phyloP scores from a whole-genome alignment of 1,140 invertebrate genomes.

The Helicoverpa zea region DNA sequence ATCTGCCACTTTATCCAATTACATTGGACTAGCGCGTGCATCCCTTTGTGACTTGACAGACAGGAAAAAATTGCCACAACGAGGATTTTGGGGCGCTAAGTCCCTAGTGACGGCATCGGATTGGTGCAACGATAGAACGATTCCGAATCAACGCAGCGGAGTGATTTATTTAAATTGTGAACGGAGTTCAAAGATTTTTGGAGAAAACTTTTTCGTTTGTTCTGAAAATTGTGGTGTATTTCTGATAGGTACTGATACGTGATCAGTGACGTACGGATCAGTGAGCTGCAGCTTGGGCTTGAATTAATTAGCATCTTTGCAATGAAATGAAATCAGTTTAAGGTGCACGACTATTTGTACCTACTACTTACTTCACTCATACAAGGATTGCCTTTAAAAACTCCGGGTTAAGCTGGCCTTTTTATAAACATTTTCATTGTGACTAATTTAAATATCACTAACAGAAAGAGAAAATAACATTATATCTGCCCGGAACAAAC shows the following conservation, averaged over 20 bases:
- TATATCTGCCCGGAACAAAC: neutral
- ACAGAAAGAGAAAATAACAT: too few species aligned
- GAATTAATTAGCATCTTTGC: too few species aligned
- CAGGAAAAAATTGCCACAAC: conserved; percentile 50
- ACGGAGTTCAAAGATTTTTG: conserved; percentile 21
- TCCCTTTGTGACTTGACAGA: conserved; percentile 47
- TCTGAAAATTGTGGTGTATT: too few species aligned
- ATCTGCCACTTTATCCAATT: conserved; percentile 53
- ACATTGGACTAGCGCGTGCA: conserved; percentile 46
- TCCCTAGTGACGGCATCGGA: conserved; percentile 27
- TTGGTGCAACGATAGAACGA: conserved; percentile 44
- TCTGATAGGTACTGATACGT: too few species aligned
- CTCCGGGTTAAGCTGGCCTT: neutral
- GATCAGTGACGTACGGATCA: too few species aligned
- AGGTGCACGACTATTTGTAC: too few species aligned
- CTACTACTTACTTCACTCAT: too few species aligned
- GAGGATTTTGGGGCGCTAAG: conserved; percentile 43
- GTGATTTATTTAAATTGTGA: conserved; percentile 48
- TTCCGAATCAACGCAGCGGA: conserved; percentile 26
- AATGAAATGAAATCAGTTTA: too few species aligned
- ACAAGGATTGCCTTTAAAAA: neutral
- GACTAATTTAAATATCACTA: neutral
- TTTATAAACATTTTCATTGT: neutral
- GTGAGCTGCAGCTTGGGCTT: too few species aligned
- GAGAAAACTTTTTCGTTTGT: neutral